These are phyloP conservation scores for Alitta virens DNA, from an alignment of 2,888 invertebrate species.

Conservation along the genomic window DNA sequence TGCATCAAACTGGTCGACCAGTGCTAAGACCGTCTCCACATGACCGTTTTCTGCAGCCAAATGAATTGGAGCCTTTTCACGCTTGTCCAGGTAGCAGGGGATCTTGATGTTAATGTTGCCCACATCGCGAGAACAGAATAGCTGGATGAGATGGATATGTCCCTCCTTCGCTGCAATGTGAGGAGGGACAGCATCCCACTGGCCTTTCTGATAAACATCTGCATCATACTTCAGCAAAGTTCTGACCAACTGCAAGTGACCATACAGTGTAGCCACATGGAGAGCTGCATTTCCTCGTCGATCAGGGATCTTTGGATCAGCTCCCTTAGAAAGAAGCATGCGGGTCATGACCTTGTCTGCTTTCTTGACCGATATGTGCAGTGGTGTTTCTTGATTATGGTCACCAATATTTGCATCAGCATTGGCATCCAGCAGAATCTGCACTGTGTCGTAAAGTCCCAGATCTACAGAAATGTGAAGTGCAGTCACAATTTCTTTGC, in stretches of 20 bases:
- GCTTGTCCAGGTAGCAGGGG: constrained; percentile 30
- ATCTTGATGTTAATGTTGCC: constrained; percentile 32
- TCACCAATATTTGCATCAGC: constrained; percentile 32
- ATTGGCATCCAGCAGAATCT: constrained; percentile 27
- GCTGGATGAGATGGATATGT: constrained; percentile 34
- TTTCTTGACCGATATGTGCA: constrained; percentile 35
- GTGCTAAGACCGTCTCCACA: constrained; percentile 25
- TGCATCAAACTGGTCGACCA: constrained; percentile 33
- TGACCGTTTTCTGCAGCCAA: constrained; percentile 33
- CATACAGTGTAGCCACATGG: constrained; percentile 33
- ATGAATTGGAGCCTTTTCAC: constrained; percentile 33
- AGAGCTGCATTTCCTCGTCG: constrained; percentile 30
- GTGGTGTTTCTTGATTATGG: constrained; percentile 33
- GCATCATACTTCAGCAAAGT: constrained; percentile 32
- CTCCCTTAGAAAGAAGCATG: constrained; percentile 33
- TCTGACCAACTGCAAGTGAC: constrained; percentile 31
- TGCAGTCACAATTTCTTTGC: constrained; percentile 29
- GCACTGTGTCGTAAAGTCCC: constrained; percentile 26
- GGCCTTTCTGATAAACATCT: constrained; percentile 33
- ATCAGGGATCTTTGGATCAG: constrained; percentile 30
- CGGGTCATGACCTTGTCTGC: constrained; percentile 29
- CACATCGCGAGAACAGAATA: constrained; percentile 28
- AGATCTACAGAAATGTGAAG: constrained; percentile 34
- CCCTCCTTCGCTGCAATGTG: constrained; percentile 37
- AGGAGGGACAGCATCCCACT: constrained; percentile 27